Percentiles rank a stretch among this genome's conserved stretches.
phyloP scores from a whole-genome alignment of 2,797 vertebrate species.

The Catamblyrhynchus diadema region DNA sequence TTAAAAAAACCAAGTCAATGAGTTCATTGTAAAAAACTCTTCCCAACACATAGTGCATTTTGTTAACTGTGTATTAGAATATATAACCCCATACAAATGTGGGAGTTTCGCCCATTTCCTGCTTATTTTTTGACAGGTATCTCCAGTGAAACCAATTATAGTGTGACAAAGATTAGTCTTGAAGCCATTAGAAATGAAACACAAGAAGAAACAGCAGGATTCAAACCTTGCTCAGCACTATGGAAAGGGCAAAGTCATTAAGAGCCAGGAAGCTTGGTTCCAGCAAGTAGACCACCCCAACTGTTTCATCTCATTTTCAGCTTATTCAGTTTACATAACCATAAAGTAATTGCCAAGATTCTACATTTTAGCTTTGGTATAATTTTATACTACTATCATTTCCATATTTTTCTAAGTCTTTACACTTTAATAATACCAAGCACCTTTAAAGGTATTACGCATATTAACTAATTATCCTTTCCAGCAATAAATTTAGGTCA shows the following conservation, averaged over 20 bases:
- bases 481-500: not conserved
- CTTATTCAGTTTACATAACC: not conserved
- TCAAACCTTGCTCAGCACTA: not conserved
- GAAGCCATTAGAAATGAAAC: not conserved
- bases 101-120: not conserved
- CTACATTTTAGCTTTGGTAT: not conserved
- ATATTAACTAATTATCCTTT: not conserved
- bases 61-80: not conserved
- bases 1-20: not conserved
- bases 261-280: not conserved
- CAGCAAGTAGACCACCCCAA: not conserved
- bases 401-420: not conserved
- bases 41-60: not conserved
- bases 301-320: not conserved
- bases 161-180: not conserved
- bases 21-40: not conserved
- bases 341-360: not conserved
- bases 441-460: not conserved
- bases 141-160: not conserved
- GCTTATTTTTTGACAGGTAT: not conserved
- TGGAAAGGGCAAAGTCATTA: conserved; percentile 27
- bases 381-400: not conserved
- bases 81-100: not conserved
- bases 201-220: not conserved
- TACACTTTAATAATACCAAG: not conserved